Conservation (phyloP, 2,888 invertebrate genomes). For the Drosophila meridiana region DNA sequence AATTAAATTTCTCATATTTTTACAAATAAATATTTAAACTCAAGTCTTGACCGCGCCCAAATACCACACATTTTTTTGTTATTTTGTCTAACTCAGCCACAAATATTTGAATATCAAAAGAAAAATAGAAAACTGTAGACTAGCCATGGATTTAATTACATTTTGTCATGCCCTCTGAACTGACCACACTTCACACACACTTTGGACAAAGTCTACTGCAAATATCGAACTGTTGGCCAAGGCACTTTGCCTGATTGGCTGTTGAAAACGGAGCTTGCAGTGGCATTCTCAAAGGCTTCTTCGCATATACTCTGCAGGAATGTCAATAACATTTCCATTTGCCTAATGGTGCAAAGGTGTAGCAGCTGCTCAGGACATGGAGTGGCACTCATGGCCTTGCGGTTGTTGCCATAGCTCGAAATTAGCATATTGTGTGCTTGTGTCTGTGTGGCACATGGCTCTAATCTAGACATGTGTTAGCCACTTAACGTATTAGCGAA, state of each 20-base stretch:
- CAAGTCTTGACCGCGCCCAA: slow-evolving; percentile 46
- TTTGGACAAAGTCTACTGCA: slow-evolving; percentile 24
- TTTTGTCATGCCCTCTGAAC: slow-evolving; percentile 49
- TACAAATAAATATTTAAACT: slow-evolving; percentile 8
- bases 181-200: slow-evolving; percentile 50
- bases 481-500: slow-evolving; percentile 18
- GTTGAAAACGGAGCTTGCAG: slow-evolving; percentile 9
- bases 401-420: slow-evolving; percentile 16
- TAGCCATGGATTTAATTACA: slow-evolving; percentile 55
- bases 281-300: slow-evolving; percentile 1
- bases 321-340: slow-evolving; percentile 48
- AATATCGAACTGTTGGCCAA: slow-evolving; percentile 33
- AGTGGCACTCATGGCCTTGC: not conserved
- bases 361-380: slow-evolving; percentile 22
- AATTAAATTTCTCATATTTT: slow-evolving; percentile 12
- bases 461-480: slow-evolving; percentile 15
- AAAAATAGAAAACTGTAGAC: not conserved
- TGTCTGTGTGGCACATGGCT: slow-evolving; percentile 14
- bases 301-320: not conserved
- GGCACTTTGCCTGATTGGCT: slow-evolving; percentile 72
- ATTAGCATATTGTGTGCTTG: slow-evolving; percentile 45
- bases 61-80: slow-evolving; percentile 20
- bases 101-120: slow-evolving; percentile 53
- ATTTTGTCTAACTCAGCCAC: slow-evolving; percentile 28
- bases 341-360: slow-evolving; percentile 43